Percentiles rank a stretch among this genome's conserved stretches.
These are phyloP conservation scores for Shinisaurus crocodilurus DNA, from an alignment of 2,113 vertebrate species.

Conservation along the genomic window DNA sequence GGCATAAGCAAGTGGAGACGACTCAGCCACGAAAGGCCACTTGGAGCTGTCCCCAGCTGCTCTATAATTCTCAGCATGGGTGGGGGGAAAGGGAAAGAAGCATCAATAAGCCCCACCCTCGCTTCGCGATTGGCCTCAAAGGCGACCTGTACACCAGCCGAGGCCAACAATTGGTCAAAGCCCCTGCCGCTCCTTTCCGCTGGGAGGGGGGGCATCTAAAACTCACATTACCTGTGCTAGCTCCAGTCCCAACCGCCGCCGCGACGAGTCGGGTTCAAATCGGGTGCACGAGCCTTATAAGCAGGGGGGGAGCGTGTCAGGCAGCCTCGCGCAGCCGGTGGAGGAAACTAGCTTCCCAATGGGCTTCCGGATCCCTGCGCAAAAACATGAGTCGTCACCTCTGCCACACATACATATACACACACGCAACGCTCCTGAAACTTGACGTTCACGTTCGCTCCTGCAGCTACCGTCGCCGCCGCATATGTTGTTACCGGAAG, in stretches of 20 bases:
- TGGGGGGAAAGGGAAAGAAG: no score
- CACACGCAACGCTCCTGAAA: neutral
- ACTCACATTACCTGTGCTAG: constrained; percentile 34
- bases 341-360: neutral
- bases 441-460: constrained; percentile 72
- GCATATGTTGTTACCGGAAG: constrained; percentile 45
- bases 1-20: neutral
- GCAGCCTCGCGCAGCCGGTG: neutral
- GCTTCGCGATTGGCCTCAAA: neutral
- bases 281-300: constrained; percentile 37
- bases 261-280: constrained; percentile 56
- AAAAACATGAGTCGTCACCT: neutral
- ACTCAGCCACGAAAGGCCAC: no score
- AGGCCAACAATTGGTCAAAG: constrained; percentile 1
- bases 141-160: neutral
- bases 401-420: neutral
- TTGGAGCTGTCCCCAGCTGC: neutral
- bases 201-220: neutral
- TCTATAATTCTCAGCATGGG: neutral
- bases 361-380: neutral
- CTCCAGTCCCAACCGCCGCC: constrained; percentile 61
- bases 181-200: constrained; percentile 32
- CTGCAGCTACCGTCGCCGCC: constrained; percentile 61
- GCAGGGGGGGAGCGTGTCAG: constrained; percentile 6
- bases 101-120: neutral